Base-by-base conservation (phyloP, 2,888 invertebrate genomes). In the Ferrisia virgata region DNA sequence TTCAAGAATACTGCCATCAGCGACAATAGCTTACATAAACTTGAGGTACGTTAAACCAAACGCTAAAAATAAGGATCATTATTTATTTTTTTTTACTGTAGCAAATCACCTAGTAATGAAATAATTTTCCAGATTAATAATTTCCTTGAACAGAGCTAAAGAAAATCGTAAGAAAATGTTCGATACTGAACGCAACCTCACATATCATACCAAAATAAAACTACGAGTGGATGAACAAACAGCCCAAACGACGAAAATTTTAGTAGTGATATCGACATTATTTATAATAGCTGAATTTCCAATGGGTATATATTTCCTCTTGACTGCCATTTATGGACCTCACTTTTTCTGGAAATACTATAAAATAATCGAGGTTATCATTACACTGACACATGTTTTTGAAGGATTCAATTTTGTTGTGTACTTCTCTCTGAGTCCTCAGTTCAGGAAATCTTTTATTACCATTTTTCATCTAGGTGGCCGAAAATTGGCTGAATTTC, bases 251-350 rank as follows among this genome's bases (percentile, higher is more conserved):
- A 97, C 96, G 0, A 91, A 93, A 85, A 96, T 97, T 96, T 90
- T 97, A 86, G 90, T 97, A 36, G 95, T 96, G 0, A 93, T 97
- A n/a, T 90, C 97, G 36, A 91, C 96, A 0, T 90, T 97, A 9
- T 97, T 97, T 88, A 91, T 97, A 11, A 92, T 96, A 85, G 96
- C 96, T 0, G 97, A 97, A 88, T 92, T 97, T 86, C 97, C 97
- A 0, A 96, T 96, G 88, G 96, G 94, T 0, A 92, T 94, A 80
- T 91, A 94, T 86, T 96, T 94, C 0, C 91, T 97, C 3, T 3
- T 43, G 3, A 13, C 13, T 1, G 43, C 3, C 3, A 1, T 43
- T 15, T 13, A 1, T 0, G 43, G 43, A 13, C 43, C 43, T 13
- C 11, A 2, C 3, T 43, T 43, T 43, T 43, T 13, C 15, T 43